These are phyloP conservation scores for Linyphia triangularis DNA, from an alignment of 2,888 invertebrate species.

Conservation along the genomic window DNA sequence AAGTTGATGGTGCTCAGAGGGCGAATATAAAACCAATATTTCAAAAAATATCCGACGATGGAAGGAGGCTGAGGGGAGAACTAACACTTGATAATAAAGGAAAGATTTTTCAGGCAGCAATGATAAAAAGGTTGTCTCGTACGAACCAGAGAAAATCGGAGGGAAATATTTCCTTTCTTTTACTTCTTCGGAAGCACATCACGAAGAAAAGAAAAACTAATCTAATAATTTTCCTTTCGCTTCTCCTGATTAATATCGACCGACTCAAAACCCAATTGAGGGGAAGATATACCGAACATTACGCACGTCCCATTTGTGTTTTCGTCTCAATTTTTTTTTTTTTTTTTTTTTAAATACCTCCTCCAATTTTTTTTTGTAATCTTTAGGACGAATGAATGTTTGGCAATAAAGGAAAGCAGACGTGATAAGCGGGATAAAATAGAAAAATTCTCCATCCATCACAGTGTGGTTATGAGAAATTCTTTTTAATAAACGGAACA, in stretches of 20 bases:
- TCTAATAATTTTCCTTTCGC: conserved; percentile 52
- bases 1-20: background rate
- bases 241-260: conserved; percentile 55
- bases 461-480: no score
- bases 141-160: conserved; percentile 27
- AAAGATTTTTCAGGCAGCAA: background rate
- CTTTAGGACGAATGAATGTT: background rate
- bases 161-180: background rate
- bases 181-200: background rate
- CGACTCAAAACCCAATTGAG: conserved; percentile 39
- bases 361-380: background rate
- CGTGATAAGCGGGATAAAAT: background rate
- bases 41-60: background rate
- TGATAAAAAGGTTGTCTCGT: conserved; percentile 22
- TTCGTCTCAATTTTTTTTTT: background rate
- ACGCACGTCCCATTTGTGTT: conserved; percentile 11
- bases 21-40: conserved; percentile 3
- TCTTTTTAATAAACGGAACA: no score
- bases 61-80: background rate
- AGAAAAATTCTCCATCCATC: background rate
- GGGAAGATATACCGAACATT: conserved; percentile 52
- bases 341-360: background rate
- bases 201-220: conserved; percentile 27
- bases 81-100: conserved; percentile 1
- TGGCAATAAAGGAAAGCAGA: conserved; percentile 28